Percentiles rank a stretch among this genome's conserved stretches.
Conservation (phyloP, 2,797 vertebrate genomes). For the Lacerta viridis region DNA sequence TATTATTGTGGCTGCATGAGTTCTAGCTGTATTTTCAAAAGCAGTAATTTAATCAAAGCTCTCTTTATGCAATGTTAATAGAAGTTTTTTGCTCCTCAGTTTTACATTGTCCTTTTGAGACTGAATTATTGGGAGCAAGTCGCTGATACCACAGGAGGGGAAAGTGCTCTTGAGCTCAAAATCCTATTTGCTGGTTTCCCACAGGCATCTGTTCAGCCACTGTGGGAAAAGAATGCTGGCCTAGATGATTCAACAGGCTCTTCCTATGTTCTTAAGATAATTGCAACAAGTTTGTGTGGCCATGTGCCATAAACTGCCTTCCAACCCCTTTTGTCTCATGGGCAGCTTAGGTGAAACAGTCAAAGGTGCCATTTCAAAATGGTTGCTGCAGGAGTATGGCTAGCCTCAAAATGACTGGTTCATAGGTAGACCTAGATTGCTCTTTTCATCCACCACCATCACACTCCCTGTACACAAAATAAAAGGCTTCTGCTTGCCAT, state of each 20-base stretch:
- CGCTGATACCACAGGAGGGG: neutral
- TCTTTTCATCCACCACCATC: neutral
- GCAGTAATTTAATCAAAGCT: neutral
- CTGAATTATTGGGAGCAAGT: neutral
- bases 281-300: too few species aligned
- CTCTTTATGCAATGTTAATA: neutral
- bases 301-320: too few species aligned
- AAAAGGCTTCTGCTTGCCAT: neutral
- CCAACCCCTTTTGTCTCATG: neutral
- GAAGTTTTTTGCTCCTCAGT: neutral
- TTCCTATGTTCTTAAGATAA: too few species aligned
- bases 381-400: too few species aligned
- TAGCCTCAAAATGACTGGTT: too few species aligned
- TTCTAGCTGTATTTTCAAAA: neutral
- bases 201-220: too few species aligned
- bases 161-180: too few species aligned
- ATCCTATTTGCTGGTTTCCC: too few species aligned
- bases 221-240: too few species aligned
- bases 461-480: neutral
- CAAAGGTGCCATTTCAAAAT: neutral
- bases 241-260: too few species aligned
- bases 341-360: neutral
- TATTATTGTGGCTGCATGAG: neutral
- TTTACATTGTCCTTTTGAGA: conserved; percentile 1
- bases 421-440: neutral